phyloP scores from a whole-genome alignment of 2,113 vertebrate genomes.

The Burhinus bistriatus region DNA sequence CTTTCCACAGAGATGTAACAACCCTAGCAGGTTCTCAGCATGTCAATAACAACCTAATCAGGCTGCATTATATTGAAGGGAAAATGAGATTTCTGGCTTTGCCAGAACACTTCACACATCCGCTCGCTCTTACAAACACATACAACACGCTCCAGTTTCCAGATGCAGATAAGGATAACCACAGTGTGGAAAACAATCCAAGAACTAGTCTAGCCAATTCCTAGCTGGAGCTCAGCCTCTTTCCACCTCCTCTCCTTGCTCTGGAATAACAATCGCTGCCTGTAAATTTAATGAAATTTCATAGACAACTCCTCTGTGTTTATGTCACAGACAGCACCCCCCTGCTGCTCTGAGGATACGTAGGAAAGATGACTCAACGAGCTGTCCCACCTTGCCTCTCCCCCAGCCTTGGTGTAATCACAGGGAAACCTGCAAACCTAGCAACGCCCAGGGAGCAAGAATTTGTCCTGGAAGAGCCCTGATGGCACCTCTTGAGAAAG shows the following conservation, averaged over 20 bases:
- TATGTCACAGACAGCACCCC: neutral
- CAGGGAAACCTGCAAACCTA: neutral
- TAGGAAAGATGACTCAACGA: neutral
- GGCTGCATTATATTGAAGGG: constrained; percentile 59
- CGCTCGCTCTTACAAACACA: constrained; percentile 45
- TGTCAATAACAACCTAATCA: constrained; percentile 75
- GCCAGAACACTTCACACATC: constrained; percentile 58
- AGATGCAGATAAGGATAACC: constrained; percentile 68
- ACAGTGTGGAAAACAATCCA: constrained; percentile 44
- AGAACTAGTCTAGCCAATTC: constrained; percentile 47
- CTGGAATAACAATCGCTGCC: constrained; percentile 30
- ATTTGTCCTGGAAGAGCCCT: neutral
- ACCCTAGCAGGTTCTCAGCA: constrained; percentile 53
- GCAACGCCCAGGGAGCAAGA: neutral
- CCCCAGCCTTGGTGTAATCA: neutral
- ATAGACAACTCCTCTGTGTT: neutral
- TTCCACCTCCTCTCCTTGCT: constrained; percentile 35
- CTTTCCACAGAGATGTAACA: constrained; percentile 49
- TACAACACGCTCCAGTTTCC: constrained; percentile 38
- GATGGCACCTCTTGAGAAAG: neutral
- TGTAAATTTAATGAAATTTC: constrained; percentile 17
- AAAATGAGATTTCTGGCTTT: constrained; percentile 61
- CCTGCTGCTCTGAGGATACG: neutral
- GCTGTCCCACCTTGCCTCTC: neutral
- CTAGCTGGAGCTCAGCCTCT: constrained; percentile 51